Evolutionary conservation across 2,888 invertebrate species (phyloP), one percentile per base, ranked within the genome.

Genomic region (Incurvaria masculella): DNA sequence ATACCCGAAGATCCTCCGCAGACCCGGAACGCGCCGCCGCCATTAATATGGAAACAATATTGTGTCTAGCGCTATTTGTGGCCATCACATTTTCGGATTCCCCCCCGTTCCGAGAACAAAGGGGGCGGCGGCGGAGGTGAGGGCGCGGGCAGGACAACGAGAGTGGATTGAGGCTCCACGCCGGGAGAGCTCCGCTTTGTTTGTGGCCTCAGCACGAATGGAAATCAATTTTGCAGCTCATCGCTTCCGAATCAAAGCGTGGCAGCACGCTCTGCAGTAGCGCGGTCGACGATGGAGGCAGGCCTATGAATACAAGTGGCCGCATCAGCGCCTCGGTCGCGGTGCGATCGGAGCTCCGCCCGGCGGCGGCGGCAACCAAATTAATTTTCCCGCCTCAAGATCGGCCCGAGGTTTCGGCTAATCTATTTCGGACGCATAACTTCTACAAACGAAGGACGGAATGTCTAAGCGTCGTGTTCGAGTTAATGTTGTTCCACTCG

Each of bases 211-310:
- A 4, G 4, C 23, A 6, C 18, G 18, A 41, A 41, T 41, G 10
- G 19, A 41, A 41, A 70, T 68, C 66, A 68, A 69, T 69, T 69
- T 69, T 60, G 64, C 64, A 64, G 62, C 65, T 66, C 66, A 64
- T 65, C 65, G 33, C 33, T 33, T 14, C 33, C 8, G 33, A 33
- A 33, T 33, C 33, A 33, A 33, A 33, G 33, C 33, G 33, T n/a
- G 61, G 56, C 58, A 53, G 51, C 52, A 5, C 56, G 56, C 59
- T 55, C 59, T 56, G 54, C 59, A 55, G 54, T 59, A 57, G 57
- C 57, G 50, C 55, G 57, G 66, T 59, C 64, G 61, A 58, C 55
- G 8, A 57, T 56, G 58, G 60, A 58, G 60, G 58, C 61, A 58
- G 56, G 57, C 52, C 63, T 62, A 61, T 63, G 64, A 65, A 66